These are phyloP conservation scores for Myoxocephalus aenaeus DNA, from an alignment of 2,797 vertebrate genomes.

Conservation along the genomic window DNA sequence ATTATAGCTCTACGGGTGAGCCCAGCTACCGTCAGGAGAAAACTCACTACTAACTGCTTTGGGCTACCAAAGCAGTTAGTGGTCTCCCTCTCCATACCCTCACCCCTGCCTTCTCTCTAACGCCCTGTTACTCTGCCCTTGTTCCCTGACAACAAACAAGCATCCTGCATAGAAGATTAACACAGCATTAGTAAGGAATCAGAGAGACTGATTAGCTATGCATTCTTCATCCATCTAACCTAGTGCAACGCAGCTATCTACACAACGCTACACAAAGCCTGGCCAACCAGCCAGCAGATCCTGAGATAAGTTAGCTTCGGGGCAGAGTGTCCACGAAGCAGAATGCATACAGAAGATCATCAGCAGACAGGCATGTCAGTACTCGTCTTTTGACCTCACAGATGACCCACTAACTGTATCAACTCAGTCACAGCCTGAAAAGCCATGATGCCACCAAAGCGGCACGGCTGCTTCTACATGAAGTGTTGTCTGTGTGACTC, in stretches of 20 bases:
- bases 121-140: slow-evolving; percentile 49
- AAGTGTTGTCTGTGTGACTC: slow-evolving; percentile 52
- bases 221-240: slow-evolving; percentile 56
- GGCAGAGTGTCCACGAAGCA: slow-evolving; percentile 62
- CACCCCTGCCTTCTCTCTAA: slow-evolving; percentile 41
- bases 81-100: slow-evolving; percentile 28
- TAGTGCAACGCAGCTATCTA: slow-evolving; percentile 23
- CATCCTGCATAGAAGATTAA: slow-evolving; percentile 61
- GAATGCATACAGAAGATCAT: slow-evolving; percentile 61
- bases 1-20: not conserved
- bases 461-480: slow-evolving; percentile 41
- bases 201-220: slow-evolving; percentile 59
- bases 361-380: slow-evolving; percentile 43
- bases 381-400: slow-evolving; percentile 64
- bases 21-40: not conserved
- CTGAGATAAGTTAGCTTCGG: slow-evolving; percentile 65
- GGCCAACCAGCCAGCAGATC: slow-evolving; percentile 58
- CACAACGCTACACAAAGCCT: slow-evolving; percentile 39
- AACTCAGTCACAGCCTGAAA: slow-evolving; percentile 49
- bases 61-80: slow-evolving; percentile 41
- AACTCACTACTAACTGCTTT: no score
- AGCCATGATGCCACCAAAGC: slow-evolving; percentile 39
- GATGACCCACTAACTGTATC: slow-evolving; percentile 59
- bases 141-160: slow-evolving; percentile 68
- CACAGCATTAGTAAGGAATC: slow-evolving; percentile 38